Percentiles rank a stretch among this genome's conserved stretches.
phyloP scores from a whole-genome alignment of 2,888 invertebrate genomes.

The Alloplasta piceator region DNA sequence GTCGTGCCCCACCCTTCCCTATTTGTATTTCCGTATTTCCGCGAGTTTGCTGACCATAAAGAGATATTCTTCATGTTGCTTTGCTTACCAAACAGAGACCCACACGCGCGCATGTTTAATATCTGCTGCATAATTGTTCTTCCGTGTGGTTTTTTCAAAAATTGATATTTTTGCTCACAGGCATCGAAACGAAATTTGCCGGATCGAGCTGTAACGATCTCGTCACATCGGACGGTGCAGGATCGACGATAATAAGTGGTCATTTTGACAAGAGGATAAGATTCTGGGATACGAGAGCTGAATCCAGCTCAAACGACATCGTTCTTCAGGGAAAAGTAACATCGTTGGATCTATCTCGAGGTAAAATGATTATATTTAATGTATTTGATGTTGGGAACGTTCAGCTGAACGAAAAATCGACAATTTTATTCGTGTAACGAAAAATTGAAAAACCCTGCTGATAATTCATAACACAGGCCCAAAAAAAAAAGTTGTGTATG shows the following conservation, averaged over 20 bases:
- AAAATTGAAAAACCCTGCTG: too few relatives aligned
- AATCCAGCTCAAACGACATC: slow-evolving; percentile 93
- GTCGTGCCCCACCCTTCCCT: too few relatives aligned
- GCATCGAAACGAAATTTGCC: slow-evolving; percentile 96
- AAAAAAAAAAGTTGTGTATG: too few relatives aligned
- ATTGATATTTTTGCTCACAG: slow-evolving; percentile 83
- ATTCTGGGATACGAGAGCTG: slow-evolving; percentile 98
- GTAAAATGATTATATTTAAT: slow-evolving; percentile 83
- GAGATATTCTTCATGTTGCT: too few relatives aligned
- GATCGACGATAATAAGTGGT: slow-evolving; percentile 96
- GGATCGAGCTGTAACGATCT: slow-evolving; percentile 99
- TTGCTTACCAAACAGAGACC: too few relatives aligned
- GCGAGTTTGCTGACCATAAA: not conserved
- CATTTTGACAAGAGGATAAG: slow-evolving; percentile 99
- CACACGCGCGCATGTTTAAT: too few relatives aligned
- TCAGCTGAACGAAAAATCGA: too few relatives aligned
- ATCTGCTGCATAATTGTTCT: too few relatives aligned
- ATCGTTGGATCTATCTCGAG: slow-evolving; percentile 96
- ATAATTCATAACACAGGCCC: too few relatives aligned
- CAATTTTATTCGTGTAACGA: too few relatives aligned
- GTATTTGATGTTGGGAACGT: too few relatives aligned
- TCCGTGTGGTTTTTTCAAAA: too few relatives aligned
- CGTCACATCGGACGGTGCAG: slow-evolving; percentile 94
- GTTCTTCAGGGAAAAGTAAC: slow-evolving; percentile 96
- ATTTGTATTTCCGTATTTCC: not conserved